Evolutionary conservation across 2,888 invertebrate species (phyloP).

Genomic region (Melipona bicolor): DNA sequence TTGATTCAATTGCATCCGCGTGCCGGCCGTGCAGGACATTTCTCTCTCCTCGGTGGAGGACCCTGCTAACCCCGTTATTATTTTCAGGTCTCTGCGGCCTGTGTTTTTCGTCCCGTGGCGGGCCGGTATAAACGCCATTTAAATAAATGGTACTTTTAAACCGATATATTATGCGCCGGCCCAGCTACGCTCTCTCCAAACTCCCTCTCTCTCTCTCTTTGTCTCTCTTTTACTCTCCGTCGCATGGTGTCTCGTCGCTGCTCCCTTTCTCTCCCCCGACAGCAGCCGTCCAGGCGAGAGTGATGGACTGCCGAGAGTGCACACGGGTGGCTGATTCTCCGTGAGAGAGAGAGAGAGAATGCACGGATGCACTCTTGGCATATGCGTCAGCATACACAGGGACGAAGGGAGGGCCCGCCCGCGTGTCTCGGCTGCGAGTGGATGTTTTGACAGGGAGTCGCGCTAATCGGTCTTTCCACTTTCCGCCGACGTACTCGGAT

Average conservation of each 20-base stretch:
- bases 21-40: constrained; percentile 65
- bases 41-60: constrained; percentile 68
- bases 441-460: constrained; percentile 82
- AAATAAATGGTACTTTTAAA: constrained; percentile 83
- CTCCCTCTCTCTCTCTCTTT: constrained; percentile 42
- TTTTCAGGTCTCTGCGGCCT: constrained; percentile 74
- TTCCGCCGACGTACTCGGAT: constrained; percentile 66
- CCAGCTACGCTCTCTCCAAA: constrained; percentile 31
- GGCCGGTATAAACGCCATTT: constrained; percentile 76
- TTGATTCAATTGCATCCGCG: constrained; percentile 74
- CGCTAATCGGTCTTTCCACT: constrained; percentile 83
- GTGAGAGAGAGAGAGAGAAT: constrained; percentile 33
- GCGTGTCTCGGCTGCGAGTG: constrained; percentile 65
- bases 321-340: constrained; percentile 77
- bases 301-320: constrained; percentile 81
- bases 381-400: constrained; percentile 46
- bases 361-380: constrained; percentile 72
- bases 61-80: constrained; percentile 81
- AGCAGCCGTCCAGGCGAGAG: constrained; percentile 71
- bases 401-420: constrained; percentile 13
- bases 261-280: constrained; percentile 23
- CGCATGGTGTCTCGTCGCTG: constrained; percentile 36
- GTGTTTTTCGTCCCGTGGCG: constrained; percentile 79
- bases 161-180: constrained; percentile 81
- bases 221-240: constrained; percentile 3